Conservation (phyloP, 2,888 invertebrate genomes). For the Xylota segnis region DNA sequence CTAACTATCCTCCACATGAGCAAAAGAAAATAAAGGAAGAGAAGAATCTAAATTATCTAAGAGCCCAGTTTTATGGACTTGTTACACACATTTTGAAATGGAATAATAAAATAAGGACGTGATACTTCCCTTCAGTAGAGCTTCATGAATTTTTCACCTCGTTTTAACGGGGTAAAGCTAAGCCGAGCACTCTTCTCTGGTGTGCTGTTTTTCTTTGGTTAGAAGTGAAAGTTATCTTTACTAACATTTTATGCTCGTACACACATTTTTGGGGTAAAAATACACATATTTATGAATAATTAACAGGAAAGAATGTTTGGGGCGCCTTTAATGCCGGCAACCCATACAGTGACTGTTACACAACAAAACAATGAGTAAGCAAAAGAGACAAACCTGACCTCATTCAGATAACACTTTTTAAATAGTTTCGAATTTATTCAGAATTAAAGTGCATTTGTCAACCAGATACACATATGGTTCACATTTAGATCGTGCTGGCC, state of each 20-base stretch:
- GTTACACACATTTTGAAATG: conserved; percentile 72
- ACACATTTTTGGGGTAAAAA: conserved; percentile 23
- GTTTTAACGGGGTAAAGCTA: conserved; percentile 56
- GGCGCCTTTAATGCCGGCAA: not conserved
- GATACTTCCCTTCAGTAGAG: conserved; percentile 53
- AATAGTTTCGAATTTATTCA: conserved; percentile 53
- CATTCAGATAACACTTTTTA: conserved; percentile 37
- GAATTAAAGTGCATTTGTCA: conserved; percentile 54
- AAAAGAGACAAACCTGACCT: conserved; percentile 44
- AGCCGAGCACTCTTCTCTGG: conserved; percentile 30
- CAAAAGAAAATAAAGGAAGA: conserved; percentile 27
- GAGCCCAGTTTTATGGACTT: conserved; percentile 68
- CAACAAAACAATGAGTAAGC: conserved; percentile 36
- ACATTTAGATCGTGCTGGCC: conserved; percentile 25
- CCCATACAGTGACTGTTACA: conserved; percentile 24
- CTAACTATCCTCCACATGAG: conserved; percentile 21
- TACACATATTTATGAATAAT: conserved; percentile 44
- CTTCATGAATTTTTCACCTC: conserved; percentile 57
- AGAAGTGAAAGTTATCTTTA: conserved; percentile 53
- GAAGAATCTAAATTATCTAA: conserved; percentile 65
- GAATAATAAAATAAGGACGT: conserved; percentile 76
- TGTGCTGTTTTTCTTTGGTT: conserved; percentile 33
- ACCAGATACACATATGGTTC: conserved; percentile 22
- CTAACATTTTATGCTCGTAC: conserved; percentile 25
- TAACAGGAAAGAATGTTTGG: conserved; percentile 8